These are phyloP conservation scores for Equus przewalskii DNA, from an alignment of 2,113 vertebrate genomes.

Conservation along the genomic window DNA sequence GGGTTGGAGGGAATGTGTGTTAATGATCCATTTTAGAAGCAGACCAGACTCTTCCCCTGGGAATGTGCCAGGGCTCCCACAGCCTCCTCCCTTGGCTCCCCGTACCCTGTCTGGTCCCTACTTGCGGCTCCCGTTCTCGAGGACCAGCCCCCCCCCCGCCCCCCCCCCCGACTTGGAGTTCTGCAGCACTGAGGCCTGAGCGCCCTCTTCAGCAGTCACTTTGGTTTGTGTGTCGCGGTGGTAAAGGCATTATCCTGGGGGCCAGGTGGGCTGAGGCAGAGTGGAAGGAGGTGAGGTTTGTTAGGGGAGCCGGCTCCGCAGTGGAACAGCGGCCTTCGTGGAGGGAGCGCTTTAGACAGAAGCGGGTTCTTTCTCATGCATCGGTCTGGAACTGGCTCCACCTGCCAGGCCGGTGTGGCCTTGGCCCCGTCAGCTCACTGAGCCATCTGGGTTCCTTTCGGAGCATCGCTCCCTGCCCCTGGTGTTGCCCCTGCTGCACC, in stretches of 20 bases:
- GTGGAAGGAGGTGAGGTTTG: background rate
- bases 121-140: rapidly evolving
- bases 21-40: background rate
- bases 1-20: background rate
- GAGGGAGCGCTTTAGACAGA: background rate
- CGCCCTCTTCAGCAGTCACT: background rate
- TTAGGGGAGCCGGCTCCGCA: background rate
- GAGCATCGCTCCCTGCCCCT: background rate
- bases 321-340: background rate
- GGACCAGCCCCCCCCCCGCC: too few relatives aligned
- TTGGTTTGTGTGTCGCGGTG: rapidly evolving
- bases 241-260: background rate
- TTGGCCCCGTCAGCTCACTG: rapidly evolving
- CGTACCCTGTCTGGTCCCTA: too few relatives aligned
- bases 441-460: rapidly evolving
- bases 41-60: background rate
- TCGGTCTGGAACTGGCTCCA: too few relatives aligned
- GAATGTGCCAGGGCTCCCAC: too few relatives aligned
- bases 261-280: background rate
- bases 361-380: rapidly evolving
- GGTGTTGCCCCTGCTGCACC: background rate
- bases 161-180: background rate
- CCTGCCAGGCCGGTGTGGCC: background rate
- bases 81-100: rapidly evolving
- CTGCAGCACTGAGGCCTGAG: background rate